These are phyloP conservation scores for Nomada fabriciana DNA, from an alignment of 2,888 invertebrate genomes.

Conservation along the genomic window DNA sequence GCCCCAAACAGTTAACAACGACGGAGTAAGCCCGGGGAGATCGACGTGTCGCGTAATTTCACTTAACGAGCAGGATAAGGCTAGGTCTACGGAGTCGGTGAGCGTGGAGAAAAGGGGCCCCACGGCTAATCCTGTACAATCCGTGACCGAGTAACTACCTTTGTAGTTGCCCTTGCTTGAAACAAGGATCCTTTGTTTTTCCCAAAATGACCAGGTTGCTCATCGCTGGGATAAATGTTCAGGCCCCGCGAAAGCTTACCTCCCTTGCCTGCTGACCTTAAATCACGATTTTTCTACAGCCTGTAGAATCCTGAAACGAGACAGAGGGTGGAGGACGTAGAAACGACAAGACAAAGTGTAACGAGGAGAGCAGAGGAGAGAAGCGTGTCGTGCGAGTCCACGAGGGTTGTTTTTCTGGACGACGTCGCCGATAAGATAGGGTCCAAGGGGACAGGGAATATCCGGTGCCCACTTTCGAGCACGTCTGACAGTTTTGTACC, in stretches of 20 bases:
- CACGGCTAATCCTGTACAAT: conserved; percentile 56
- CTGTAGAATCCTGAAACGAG: conserved; percentile 12
- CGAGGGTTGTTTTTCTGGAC: conserved; percentile 69
- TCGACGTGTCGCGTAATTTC: conserved; percentile 64
- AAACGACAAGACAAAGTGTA: neutral
- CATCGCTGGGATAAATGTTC: conserved; percentile 65
- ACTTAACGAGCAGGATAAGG: conserved; percentile 62
- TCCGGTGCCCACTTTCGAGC: conserved; percentile 64
- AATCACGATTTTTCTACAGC: conserved; percentile 69
- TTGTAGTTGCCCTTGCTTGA: conserved; percentile 24
- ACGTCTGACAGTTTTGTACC: conserved; percentile 73
- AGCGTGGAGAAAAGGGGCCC: conserved; percentile 30
- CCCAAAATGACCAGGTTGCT: conserved; percentile 38
- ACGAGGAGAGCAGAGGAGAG: conserved; percentile 23
- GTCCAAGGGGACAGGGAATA: conserved; percentile 62
- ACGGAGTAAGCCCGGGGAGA: conserved; percentile 19
- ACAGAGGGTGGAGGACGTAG: neutral
- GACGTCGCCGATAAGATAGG: conserved; percentile 77
- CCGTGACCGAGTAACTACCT: conserved; percentile 61
- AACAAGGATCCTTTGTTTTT: conserved; percentile 61
- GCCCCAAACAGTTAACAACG: conserved; percentile 7
- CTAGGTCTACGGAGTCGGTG: neutral
- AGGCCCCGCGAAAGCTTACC: conserved; percentile 43
- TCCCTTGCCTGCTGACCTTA: conserved; percentile 63
- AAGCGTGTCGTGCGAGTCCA: conserved; percentile 58